phyloP scores from a whole-genome alignment of 2,797 vertebrate species.

The Threskiornis aethiopicus region DNA sequence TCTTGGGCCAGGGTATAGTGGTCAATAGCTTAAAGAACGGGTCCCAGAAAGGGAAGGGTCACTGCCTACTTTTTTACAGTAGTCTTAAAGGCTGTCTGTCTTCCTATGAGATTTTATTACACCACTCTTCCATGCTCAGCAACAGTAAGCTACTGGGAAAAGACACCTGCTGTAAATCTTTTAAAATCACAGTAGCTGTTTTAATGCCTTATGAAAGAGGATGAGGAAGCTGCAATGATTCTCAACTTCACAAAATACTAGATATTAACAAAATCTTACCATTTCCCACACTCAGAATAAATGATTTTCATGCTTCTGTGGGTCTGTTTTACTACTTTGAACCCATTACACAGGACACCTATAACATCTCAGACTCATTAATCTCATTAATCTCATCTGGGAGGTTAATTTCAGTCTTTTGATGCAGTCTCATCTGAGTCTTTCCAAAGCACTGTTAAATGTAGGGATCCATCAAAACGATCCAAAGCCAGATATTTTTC shows the following conservation, averaged over 20 bases:
- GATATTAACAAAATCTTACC: neutral
- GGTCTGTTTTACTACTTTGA: neutral
- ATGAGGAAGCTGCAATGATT: neutral
- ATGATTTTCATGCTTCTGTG: neutral
- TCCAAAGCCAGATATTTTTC: neutral
- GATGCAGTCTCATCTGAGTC: neutral
- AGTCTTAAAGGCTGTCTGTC: neutral
- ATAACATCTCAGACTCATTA: neutral
- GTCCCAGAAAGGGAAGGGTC: neutral
- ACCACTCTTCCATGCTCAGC: neutral
- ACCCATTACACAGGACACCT: neutral
- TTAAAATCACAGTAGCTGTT: neutral
- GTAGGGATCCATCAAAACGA: neutral
- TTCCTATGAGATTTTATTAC: neutral
- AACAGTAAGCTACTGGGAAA: neutral
- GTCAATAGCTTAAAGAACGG: neutral
- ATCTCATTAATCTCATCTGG: neutral
- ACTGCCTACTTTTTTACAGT: neutral
- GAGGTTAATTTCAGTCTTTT: neutral
- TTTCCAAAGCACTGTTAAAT: neutral
- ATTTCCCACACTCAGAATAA: neutral
- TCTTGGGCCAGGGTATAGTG: neutral
- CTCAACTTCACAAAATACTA: neutral
- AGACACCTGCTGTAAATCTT: neutral
- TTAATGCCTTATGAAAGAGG: neutral